phyloP scores from a whole-genome alignment of 2,888 invertebrate species.

The Idaea straminata region DNA sequence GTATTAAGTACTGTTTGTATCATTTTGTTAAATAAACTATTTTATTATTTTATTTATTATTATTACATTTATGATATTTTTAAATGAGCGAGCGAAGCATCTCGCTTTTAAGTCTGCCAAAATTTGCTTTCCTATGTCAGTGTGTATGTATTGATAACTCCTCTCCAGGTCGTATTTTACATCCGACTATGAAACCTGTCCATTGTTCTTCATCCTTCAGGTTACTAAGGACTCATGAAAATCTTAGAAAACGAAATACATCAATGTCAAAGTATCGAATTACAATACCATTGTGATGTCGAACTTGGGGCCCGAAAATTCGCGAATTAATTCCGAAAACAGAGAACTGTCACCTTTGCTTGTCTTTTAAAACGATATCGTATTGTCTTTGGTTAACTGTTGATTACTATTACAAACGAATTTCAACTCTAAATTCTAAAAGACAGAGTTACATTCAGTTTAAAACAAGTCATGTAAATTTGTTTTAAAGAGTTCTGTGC shows the following conservation, averaged over 20 bases:
- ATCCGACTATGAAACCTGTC: no score
- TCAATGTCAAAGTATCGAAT: slow-evolving; percentile 58
- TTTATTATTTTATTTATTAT: no score
- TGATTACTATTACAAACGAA: slow-evolving; percentile 6
- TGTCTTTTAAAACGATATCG: slow-evolving; percentile 70
- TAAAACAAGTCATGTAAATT: not conserved
- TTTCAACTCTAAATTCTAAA: slow-evolving; percentile 9
- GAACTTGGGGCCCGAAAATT: slow-evolving; percentile 52
- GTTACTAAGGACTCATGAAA: not conserved
- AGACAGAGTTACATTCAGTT: slow-evolving; percentile 3
- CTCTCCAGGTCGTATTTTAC: no score
- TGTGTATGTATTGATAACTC: no score
- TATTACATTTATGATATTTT: no score
- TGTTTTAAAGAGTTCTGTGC: slow-evolving; percentile 10
- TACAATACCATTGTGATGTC: slow-evolving; percentile 65
- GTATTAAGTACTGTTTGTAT: no score
- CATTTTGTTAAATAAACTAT: no score
- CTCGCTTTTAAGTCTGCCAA: no score
- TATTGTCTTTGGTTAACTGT: slow-evolving; percentile 55
- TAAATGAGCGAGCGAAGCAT: no score
- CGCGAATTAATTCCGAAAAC: slow-evolving; percentile 70
- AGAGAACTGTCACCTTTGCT: slow-evolving; percentile 65
- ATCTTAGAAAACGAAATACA: slow-evolving; percentile 37
- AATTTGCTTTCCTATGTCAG: no score
- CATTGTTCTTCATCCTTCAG: no score